Percentiles rank a stretch among this genome's conserved stretches.
Evolutionary conservation across 2,888 invertebrate genomes (phyloP).

Genomic region (Darwinula stevensoni): DNA sequence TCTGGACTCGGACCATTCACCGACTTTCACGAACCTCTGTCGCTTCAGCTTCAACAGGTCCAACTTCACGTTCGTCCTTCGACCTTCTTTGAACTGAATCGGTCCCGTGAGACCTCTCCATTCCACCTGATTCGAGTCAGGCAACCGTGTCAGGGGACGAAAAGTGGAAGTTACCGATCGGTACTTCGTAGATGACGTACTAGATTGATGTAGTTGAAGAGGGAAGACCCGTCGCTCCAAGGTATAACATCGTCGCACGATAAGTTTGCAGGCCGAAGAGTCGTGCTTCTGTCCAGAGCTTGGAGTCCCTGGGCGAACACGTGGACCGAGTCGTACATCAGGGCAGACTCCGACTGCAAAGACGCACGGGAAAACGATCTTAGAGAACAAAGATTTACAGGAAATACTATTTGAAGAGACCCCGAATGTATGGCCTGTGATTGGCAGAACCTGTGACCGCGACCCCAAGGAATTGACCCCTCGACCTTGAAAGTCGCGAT

Average conservation of each 20-base stretch:
- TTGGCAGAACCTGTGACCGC: too few relatives aligned
- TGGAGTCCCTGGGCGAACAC: constrained; percentile 9
- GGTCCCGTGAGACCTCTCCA: constrained; percentile 49
- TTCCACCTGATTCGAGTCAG: constrained; percentile 44
- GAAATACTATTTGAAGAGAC: too few relatives aligned
- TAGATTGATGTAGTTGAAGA: constrained; percentile 9
- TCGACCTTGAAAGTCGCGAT: too few relatives aligned
- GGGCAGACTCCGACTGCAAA: constrained; percentile 6
- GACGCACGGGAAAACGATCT: background rate
- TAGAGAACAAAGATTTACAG: too few relatives aligned
- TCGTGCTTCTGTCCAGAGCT: constrained; percentile 8
- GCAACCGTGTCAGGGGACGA: too few relatives aligned
- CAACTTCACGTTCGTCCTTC: constrained; percentile 37
- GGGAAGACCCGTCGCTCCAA: constrained; percentile 9
- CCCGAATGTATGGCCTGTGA: too few relatives aligned
- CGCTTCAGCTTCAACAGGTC: constrained; percentile 41
- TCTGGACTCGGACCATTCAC: constrained; percentile 35
- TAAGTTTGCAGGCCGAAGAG: constrained; percentile 8
- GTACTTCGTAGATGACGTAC: too few relatives aligned
- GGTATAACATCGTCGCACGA: constrained; percentile 9
- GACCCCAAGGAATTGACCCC: too few relatives aligned
- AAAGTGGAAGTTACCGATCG: too few relatives aligned
- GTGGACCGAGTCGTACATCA: constrained; percentile 8
- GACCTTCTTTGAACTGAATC: constrained; percentile 46
- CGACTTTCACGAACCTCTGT: constrained; percentile 38